phyloP scores from a whole-genome alignment of 23 tunicate genomes.

The Pegea sp. region DNA sequence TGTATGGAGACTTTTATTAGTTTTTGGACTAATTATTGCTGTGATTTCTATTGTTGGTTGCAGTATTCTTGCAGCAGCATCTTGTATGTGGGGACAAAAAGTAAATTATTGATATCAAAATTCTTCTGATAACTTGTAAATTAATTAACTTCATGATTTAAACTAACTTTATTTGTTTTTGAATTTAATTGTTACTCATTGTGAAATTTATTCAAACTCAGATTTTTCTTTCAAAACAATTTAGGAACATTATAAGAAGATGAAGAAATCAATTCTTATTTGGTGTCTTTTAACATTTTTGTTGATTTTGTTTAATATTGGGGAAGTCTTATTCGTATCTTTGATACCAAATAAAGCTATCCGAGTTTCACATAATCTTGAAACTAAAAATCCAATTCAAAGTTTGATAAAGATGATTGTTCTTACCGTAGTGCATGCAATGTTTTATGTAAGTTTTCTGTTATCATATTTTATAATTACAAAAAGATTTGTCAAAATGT shows the following conservation, averaged over 20 bases:
- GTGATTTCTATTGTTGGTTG: constrained; percentile 38
- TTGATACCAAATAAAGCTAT: constrained; percentile 14
- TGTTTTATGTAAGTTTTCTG: constrained; percentile 66
- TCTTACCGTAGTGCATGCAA: constrained; percentile 31
- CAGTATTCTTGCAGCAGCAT: constrained; percentile 37
- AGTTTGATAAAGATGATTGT: constrained; percentile 3
- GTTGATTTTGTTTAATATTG: constrained; percentile 29
- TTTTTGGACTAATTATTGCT: constrained; percentile 23
- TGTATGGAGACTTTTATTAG: constrained; percentile 41
- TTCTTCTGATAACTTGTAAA: too few relatives aligned
- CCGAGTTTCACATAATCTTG: neutral
- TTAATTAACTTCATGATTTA: too few relatives aligned
- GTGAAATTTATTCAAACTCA: too few relatives aligned
- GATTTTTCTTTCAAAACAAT: constrained; percentile 1
- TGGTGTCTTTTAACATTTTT: constrained; percentile 30
- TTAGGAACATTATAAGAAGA: constrained; percentile 50
- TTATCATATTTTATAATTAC: too few relatives aligned
- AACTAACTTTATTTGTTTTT: too few relatives aligned
- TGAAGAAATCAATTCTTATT: constrained; percentile 25
- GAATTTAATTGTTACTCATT: too few relatives aligned
- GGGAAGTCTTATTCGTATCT: constrained; percentile 47
- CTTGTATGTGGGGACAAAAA: constrained; percentile 85
- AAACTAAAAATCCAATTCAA: constrained; percentile 1
- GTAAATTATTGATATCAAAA: too few relatives aligned
- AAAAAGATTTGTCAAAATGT: too few relatives aligned